Base-by-base conservation (phyloP, 2,888 invertebrate genomes). In the Perizoma affinitatum region DNA sequence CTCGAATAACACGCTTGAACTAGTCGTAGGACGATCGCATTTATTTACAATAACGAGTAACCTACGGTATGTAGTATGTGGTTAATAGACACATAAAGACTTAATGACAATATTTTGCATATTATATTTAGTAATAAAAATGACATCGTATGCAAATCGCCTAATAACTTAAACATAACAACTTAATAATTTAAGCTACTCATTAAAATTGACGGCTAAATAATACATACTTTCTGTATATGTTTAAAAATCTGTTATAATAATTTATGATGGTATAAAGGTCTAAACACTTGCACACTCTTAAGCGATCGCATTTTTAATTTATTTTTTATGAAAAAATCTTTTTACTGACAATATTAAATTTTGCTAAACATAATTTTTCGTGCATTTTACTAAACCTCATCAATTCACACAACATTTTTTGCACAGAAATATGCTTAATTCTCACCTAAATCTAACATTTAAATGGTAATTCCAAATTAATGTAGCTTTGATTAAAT, bases 1-100 rank as follows among this genome's bases (percentile, higher is more conserved):
- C 52, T 78, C 73, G 46, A 60, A 47, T 48, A 44, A 55, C 62
- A 61, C 61, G 76, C 75, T 76, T 74, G 73, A 70, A 80, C 83
- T 85, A 85, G 84, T 83, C 82, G 70, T 76, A 71, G 74, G 74
- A 74, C 71, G 70, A 72, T 76, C 74, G 84, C 85, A 85, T 85
- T 85, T 84, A 85, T 79, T 76, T 69, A 59, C 22, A 22, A 22
- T 22, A 2, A 22, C 60, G 66, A 60, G 42, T 56, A 58, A 63
- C 49, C 22, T 22, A 52, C 54, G 59, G 50, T 38, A 7, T 22
- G 38, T 7, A 38, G n/a, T n/a, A 38, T 7, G 38, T 7, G 6
- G 1, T 38, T 7, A 6, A 38, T 4, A 7, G 5, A 38, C 5
- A 38, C 38, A 6, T 36, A 42, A 60, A 48, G 47, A 56, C 35